Conservation (phyloP, 1,140 invertebrate genomes). For the Bombus sylvicola region DNA sequence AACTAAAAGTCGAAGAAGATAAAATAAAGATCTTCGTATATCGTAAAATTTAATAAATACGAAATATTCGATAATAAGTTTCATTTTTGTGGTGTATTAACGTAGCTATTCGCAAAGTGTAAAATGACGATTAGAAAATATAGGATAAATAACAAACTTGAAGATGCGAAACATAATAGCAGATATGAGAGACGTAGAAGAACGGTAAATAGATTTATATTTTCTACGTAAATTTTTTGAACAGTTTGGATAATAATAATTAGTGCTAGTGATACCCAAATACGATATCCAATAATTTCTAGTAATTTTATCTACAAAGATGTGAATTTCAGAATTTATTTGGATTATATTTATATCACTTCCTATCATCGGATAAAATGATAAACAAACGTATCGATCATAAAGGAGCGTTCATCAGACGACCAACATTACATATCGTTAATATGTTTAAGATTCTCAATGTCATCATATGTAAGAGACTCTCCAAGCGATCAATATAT, state of each 20-base stretch:
- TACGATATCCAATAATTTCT: neutral
- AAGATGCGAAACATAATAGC: neutral
- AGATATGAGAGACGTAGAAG: neutral
- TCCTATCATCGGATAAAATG: neutral
- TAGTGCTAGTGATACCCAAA: neutral
- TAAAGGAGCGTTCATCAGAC: too few species aligned
- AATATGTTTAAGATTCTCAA: too few species aligned
- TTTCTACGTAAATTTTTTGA: neutral
- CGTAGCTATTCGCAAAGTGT: neutral
- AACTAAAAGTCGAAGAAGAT: neutral
- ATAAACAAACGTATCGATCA: neutral
- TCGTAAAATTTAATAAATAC: neutral
- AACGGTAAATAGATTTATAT: conserved; percentile 1
- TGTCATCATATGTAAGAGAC: too few species aligned
- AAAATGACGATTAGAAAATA: neutral
- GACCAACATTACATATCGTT: too few species aligned
- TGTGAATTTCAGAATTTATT: neutral
- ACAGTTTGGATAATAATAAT: neutral
- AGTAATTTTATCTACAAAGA: too few species aligned
- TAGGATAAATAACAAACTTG: neutral
- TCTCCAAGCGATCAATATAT: too few species aligned
- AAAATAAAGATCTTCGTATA: neutral
- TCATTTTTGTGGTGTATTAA: neutral
- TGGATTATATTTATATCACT: neutral
- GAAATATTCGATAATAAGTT: neutral